These are phyloP conservation scores for Rhadina sibilatrix DNA, from an alignment of 2,113 vertebrate genomes.

Conservation along the genomic window DNA sequence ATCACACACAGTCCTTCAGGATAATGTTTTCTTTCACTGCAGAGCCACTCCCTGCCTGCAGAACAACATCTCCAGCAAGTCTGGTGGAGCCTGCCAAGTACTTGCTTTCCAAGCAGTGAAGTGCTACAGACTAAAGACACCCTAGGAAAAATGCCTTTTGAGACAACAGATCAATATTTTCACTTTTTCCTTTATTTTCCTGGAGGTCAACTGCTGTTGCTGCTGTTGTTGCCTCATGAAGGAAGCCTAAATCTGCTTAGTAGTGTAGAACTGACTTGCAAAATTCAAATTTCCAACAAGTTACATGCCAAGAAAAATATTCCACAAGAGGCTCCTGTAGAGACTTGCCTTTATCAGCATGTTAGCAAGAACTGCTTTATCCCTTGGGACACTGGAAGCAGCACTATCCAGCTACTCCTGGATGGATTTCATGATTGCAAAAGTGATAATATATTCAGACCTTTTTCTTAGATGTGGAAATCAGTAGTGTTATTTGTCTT, in stretches of 20 bases:
- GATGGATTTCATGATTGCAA: neutral
- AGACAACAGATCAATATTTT: neutral
- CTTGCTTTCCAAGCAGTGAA: neutral
- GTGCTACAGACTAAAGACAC: neutral
- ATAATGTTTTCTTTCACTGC: neutral
- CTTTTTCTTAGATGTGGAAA: neutral
- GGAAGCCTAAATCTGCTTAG: neutral
- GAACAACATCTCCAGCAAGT: neutral
- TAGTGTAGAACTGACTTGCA: neutral
- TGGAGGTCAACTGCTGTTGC: neutral
- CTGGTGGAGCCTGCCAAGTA: neutral
- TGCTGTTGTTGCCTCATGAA: neutral
- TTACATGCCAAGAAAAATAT: neutral
- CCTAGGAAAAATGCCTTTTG: neutral
- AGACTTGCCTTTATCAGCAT: neutral
- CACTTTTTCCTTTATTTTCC: neutral
- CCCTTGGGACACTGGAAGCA: neutral
- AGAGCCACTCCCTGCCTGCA: neutral
- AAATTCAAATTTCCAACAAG: neutral
- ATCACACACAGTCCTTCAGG: neutral
- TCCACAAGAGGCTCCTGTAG: neutral
- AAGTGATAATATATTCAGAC: neutral
- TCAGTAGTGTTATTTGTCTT: neutral
- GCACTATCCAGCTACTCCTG: rapidly evolving
- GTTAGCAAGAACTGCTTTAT: neutral